Evolutionary conservation across 2,888 invertebrate genomes (phyloP), one percentile per base, ranked within the genome.

Genomic region (Ormyrus thymus): DNA sequence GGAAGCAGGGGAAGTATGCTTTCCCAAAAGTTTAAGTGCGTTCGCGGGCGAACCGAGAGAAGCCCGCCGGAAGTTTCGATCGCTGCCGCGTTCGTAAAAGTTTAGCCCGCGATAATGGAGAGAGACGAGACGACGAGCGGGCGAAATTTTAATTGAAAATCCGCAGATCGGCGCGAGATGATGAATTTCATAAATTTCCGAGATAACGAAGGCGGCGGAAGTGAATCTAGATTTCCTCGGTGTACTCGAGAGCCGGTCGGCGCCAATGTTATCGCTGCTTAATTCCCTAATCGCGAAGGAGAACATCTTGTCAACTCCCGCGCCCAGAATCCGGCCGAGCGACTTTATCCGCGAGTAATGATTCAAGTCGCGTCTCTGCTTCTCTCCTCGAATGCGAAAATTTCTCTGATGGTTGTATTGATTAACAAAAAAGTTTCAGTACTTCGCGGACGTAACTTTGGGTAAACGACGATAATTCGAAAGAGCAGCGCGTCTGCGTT

Each of bases 281-380:
- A 82, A 83, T 84, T 83, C 83, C 83, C 79, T 79, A 84, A 81
- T 72, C 80, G 75, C 77, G 82, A 10, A 13, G 51, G 77, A 56
- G 80, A 82, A 80, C 56, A 64, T 64, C 55, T 61, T 46, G 43
- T 58, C 65, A 48, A 78, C 77, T 77, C 79, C 81, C 76, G 7
- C 64, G 77, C 73, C 72, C 29, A 73, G 71, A 65, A 58, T 56
- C 58, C 81, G 70, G 71, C 71, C 70, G 68, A 56, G 62, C 58
- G 77, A 80, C 82, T 82, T 83, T 84, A 84, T 83, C 83, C 79
- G 61, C 4, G 73, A 48, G 79, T 75, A 83, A 84, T 84, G 84
- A 84, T 82, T 83, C 79, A 81, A 65, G 56, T 64, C 15, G 76
- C 70, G 53, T 62, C 11, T 64, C 48, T 53, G 50, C 46, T n/a